Base-by-base conservation (phyloP, 2,888 invertebrate species). In the Leucozona laternaria region DNA sequence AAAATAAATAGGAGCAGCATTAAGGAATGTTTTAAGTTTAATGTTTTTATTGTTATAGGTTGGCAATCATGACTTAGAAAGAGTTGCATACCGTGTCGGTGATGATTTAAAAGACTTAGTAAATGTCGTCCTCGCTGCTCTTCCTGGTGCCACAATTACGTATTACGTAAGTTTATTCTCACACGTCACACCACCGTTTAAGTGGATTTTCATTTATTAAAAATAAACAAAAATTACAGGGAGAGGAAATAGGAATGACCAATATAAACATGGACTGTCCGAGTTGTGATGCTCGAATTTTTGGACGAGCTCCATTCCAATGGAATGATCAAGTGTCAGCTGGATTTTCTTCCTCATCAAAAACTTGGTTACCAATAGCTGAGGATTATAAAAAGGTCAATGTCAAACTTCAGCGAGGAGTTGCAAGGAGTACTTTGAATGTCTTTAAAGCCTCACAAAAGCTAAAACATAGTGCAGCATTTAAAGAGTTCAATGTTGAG, bases 111-210 rank as follows among this genome's bases (percentile, higher is more conserved):
- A 95, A 0, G 95, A 96, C 83, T 94, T 95, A 0, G 90, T 96
- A 3, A 96, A 96, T 90, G 94, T 96, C 89, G 91, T 97, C 70
- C 94, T 95, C 79, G 93, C 96, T 90, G 91, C 96, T 13, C 92
- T 98, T 25, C 97, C 97, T 0, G 97, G 97, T 34, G 95, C 96
- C 0, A 94, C 96, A 0, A 94, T 97, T n/a, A 95, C 96, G 0
- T 97, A 97, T 92, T 96, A 97, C 89, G 97, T 89, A 70, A 79
- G 11, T 22, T 57, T 6, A 43, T 7, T 15, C 11, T 37, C 11
- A 37, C n/a, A n/a, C n/a, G n/a, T n/a, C n/a, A n/a, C n/a, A n/a
- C n/a, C n/a, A n/a, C n/a, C n/a, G n/a, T n/a, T n/a, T n/a, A n/a
- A n/a, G n/a, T n/a, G n/a, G 40, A 15, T 4, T n/a, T 6, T 40